Base-by-base conservation (phyloP, 2,888 invertebrate genomes). In the Nebria brevicollis region DNA sequence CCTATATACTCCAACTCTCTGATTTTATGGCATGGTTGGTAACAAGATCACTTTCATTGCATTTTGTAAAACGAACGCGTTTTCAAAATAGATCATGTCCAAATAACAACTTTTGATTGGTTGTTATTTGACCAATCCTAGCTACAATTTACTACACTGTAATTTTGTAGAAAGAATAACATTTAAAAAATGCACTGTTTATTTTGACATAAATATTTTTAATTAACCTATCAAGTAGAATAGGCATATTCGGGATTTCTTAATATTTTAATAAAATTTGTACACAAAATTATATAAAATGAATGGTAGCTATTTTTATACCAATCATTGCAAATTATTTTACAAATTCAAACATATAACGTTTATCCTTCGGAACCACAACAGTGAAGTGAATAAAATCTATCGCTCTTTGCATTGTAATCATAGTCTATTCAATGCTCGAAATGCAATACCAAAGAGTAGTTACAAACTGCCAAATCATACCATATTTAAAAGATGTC, bases 141-240 rank as follows among this genome's bases (percentile, higher is more conserved):
- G 34, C 5, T 5, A 4, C 34, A 2, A 34, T 34, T 34, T 34
- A 34, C 34, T 34, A 2, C 34, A 34, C 34, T 34, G 34, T 34
- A 34, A 34, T 34, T 34, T 34, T 34, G 34, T 34, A 34, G 1
- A 34, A 34, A 34, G 34, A 34, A 34, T 34, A 34, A 34, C 34
- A 34, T 34, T 34, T 34, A 34, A 34, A 34, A 34, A 34, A 34
- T 4, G 34, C 2, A 34, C 34, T 34, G 20, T 20, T 79, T 43
- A 74, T 42, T 74, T 79, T 75, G 66, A 75, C 68, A 75, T 43
- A 79, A 79, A 79, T 70, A 80, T 75, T 75, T 75, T 75, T 80
- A 70, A 75, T 80, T 54, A 54, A 54, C 54, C 54, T 54, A 54
- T 11, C 54, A 54, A 54, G 13, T 54, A 54, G 34, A 34, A 34